These are phyloP conservation scores for Mico argentatus DNA, from an alignment of 2,797 vertebrate genomes.

Conservation along the genomic window DNA sequence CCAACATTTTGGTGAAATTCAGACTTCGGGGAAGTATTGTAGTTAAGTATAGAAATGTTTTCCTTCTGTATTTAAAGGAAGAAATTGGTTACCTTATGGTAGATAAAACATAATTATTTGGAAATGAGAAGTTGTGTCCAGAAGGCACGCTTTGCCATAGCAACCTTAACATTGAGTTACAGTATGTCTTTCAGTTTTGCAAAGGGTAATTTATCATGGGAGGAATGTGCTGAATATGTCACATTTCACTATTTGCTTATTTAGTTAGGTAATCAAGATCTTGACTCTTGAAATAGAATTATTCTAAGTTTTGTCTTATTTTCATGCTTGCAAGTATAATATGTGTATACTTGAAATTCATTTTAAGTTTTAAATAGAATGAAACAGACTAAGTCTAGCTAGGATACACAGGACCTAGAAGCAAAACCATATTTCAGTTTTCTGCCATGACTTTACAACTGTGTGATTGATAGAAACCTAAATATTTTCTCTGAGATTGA, in stretches of 20 bases:
- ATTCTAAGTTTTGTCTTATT: constrained; percentile 84
- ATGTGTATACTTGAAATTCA: constrained; percentile 70
- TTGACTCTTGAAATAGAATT: constrained; percentile 83
- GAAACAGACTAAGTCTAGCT: constrained; percentile 66
- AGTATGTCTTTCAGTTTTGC: constrained; percentile 72
- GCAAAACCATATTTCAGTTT: constrained; percentile 21
- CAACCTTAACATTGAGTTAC: constrained; percentile 82
- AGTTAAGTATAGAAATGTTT: constrained; percentile 24
- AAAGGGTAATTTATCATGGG: constrained; percentile 83
- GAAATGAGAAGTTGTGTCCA: constrained; percentile 66
- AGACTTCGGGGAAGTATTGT: background rate
- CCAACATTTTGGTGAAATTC: constrained; percentile 36
- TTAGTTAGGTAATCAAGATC: constrained; percentile 87
- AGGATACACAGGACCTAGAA: constrained; percentile 42
- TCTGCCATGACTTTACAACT: constrained; percentile 51
- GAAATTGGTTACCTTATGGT: constrained; percentile 65
- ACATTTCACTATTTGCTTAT: constrained; percentile 84
- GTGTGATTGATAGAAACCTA: background rate
- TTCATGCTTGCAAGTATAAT: constrained; percentile 56
- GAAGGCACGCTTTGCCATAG: constrained; percentile 81
- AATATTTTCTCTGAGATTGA: constrained; percentile 61
- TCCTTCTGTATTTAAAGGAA: constrained; percentile 47
- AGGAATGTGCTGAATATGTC: constrained; percentile 81
- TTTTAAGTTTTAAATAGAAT: constrained; percentile 81
- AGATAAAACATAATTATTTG: constrained; percentile 79